phyloP scores from a whole-genome alignment of 2,797 vertebrate genomes.

The Urophycis tenuis region DNA sequence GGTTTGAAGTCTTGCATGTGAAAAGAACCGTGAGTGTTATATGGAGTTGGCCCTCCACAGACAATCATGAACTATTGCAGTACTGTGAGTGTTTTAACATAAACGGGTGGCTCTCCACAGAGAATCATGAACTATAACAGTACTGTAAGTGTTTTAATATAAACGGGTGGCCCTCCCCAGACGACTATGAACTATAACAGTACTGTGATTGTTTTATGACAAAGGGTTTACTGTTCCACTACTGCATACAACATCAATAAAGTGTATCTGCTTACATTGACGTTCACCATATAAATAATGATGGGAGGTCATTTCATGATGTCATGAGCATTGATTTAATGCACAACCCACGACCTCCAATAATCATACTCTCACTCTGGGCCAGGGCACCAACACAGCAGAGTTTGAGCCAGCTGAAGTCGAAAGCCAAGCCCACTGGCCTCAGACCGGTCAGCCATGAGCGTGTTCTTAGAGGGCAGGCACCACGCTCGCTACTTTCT shows the following conservation, averaged over 20 bases:
- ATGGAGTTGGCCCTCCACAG: not conserved
- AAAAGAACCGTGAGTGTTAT: not conserved
- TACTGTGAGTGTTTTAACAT: no score
- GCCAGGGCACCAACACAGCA: no score
- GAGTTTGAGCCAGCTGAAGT: not conserved
- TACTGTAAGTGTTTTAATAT: no score
- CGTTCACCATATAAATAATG: not conserved
- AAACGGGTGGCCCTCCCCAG: no score
- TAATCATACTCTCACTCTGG: no score
- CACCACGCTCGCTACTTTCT: not conserved
- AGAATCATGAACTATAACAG: not conserved
- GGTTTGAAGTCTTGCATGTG: not conserved
- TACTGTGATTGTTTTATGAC: not conserved
- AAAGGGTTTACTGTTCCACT: not conserved
- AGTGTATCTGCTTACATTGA: not conserved
- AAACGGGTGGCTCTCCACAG: no score
- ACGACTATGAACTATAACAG: not conserved
- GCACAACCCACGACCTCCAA: not conserved
- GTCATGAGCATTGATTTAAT: not conserved
- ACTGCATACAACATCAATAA: not conserved
- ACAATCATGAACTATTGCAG: no score
- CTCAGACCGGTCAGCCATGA: not conserved
- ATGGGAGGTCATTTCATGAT: not conserved
- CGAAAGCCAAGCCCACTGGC: not conserved
- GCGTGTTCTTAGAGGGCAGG: not conserved